These are phyloP conservation scores for Heteropelma amictum DNA, from an alignment of 2,888 invertebrate species.

Conservation along the genomic window DNA sequence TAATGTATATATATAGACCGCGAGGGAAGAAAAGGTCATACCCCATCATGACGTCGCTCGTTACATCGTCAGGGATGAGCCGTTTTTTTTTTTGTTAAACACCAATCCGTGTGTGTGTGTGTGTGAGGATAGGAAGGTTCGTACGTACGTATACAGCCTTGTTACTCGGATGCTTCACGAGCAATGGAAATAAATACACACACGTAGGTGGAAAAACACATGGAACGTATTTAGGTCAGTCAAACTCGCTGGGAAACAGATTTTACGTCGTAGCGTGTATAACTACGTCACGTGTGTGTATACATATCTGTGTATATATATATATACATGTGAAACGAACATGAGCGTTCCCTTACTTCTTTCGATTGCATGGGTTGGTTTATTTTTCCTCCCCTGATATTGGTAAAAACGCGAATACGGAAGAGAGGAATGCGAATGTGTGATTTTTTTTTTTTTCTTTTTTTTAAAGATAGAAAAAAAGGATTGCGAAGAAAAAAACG, in stretches of 20 bases:
- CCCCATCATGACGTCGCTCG: neutral
- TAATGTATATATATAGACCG: neutral
- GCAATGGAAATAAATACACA: neutral
- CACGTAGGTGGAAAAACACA: neutral
- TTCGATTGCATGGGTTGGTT: slow-evolving; percentile 10
- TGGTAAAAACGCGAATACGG: neutral
- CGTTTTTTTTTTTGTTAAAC: neutral
- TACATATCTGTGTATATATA: too few species aligned
- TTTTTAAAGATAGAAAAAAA: slow-evolving; percentile 14
- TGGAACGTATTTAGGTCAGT: slow-evolving; percentile 46
- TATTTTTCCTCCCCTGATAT: slow-evolving; percentile 2
- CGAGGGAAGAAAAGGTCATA: neutral
- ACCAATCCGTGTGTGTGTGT: neutral
- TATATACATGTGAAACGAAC: neutral
- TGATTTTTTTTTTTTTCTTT: slow-evolving; percentile 3
- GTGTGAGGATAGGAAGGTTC: slow-evolving; percentile 23
- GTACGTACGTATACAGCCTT: slow-evolving; percentile 26
- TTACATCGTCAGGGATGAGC: neutral
- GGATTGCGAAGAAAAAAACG: slow-evolving; percentile 8
- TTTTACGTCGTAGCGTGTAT: slow-evolving; percentile 41
- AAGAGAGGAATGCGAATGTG: slow-evolving; percentile 1
- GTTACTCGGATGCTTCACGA: slow-evolving; percentile 23
- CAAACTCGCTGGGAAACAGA: slow-evolving; percentile 49
- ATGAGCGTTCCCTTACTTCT: slow-evolving; percentile 12
- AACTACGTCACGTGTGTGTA: neutral